phyloP scores from a whole-genome alignment of 2,113 vertebrate genomes.

The Platichthys flesus region DNA sequence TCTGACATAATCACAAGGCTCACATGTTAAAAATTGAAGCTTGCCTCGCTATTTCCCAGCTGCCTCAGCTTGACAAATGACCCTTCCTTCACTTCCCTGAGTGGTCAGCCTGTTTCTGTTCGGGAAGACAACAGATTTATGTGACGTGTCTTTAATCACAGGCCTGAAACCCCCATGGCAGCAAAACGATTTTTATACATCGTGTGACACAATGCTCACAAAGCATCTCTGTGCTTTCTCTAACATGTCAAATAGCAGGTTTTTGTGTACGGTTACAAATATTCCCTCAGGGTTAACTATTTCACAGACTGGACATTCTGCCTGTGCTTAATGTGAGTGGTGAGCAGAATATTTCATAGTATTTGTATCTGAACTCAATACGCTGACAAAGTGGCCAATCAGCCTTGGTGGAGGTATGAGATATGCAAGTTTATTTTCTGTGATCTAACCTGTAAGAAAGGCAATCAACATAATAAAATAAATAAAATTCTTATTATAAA shows the following conservation, averaged over 20 bases:
- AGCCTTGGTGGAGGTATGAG: too few relatives aligned
- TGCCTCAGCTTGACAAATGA: conserved; percentile 61
- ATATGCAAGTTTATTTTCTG: not conserved
- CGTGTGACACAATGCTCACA: too few relatives aligned
- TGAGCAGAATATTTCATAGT: too few relatives aligned
- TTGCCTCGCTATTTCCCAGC: conserved; percentile 55
- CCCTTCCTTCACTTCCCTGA: conserved; percentile 49
- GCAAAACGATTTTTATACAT: not conserved
- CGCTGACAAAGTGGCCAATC: too few relatives aligned
- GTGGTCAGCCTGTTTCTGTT: conserved; percentile 50
- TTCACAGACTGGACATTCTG: too few relatives aligned
- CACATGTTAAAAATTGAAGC: conserved; percentile 54
- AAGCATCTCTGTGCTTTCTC: not conserved
- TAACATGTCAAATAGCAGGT: too few relatives aligned
- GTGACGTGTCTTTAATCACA: conserved; percentile 34
- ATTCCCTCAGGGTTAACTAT: too few relatives aligned
- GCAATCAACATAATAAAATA: not conserved
- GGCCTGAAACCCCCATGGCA: conserved; percentile 26
- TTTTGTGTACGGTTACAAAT: too few relatives aligned
- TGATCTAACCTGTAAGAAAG: not conserved
- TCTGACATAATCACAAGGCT: conserved; percentile 29
- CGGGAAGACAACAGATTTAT: conserved; percentile 55
- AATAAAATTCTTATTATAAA: too few relatives aligned
- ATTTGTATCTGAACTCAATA: too few relatives aligned
- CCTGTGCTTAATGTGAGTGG: too few relatives aligned